Evolutionary conservation across 2,113 vertebrate genomes (phyloP), one percentile per base, ranked within the genome.

Genomic region (Eurystomus gularis): DNA sequence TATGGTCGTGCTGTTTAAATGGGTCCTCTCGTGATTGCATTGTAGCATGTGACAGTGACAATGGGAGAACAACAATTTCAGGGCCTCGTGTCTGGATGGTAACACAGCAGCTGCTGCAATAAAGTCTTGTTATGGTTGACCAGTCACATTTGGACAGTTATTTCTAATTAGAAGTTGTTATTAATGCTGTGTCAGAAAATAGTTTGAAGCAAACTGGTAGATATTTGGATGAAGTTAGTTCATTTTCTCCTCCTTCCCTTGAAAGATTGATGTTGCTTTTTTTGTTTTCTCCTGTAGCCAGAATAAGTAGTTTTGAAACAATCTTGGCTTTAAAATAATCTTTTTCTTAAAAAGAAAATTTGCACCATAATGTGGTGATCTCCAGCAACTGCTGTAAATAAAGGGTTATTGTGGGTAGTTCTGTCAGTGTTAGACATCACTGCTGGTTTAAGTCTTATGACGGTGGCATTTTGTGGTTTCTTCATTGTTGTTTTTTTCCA

Each of bases 381-480:
- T 72, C 7, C 4, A 82, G 49, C 26, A 51, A 94, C 58, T 80
- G 29, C 73, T 93, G 57, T 86, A 76, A 79, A 94, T 58, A 79
- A 93, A 94, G 88, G 83, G 46, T 88, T 86, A 46, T 82, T 92
- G 76, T 94, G 82, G 71, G 24, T 88, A 40, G 48, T 71, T 92
- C 58, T 94, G 88, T 92, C 79, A 69, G 54, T 73, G 69, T 94
- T 42, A 73, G 18, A 52, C 19, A 68, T 76, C 75, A 81, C 88
- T 39, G 35, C 10, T 82, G 82, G 80, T 90, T 91, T 65, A 33
- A 85, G 17, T 80, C 88, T 96, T 55, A 91, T 68, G 88, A 87
- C 62, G 73, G 91, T 66, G 73, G 91, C 42, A 92, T 96, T 96
- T 87, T 83, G 90, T 82, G 94, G 89, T 91, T 96, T 93, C 46